Base-by-base conservation (phyloP, 2,888 invertebrate genomes). In the Acrobasis consociella region DNA sequence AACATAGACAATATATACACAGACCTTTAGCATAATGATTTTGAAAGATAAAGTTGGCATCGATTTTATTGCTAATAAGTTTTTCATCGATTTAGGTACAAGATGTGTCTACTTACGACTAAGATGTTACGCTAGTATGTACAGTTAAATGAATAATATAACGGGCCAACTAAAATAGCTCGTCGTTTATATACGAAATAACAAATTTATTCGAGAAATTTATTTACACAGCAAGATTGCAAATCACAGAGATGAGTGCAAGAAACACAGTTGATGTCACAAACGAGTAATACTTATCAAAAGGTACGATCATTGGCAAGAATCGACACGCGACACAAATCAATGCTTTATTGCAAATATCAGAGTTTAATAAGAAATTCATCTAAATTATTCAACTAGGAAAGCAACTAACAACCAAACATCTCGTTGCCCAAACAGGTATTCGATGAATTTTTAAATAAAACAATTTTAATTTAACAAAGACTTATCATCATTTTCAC, bases 181-280 rank as follows among this genome's bases (percentile, higher is more conserved):
- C 87, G 83, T 85, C 76, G 69, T 83, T 83, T 85, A 85, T 81
- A 84, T 83, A 86, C 85, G 87, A 90, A 88, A 89, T 90, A 92
- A 91, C 91, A 87, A 90, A 86, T 82, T 81, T 85, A 88, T 86
- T 87, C 86, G 86, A 88, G 87, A 83, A 74, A 78, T 76, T 75
- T 91, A 91, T 91, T 85, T 91, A 91, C 91, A 91, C 74, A 86
- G 86, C 86, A 86, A 85, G 80, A 81, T 85, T 86, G 87, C 86
- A 87, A 89, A 91, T 91, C 91, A 91, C 90, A 91, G 87, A 85
- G 81, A 83, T 78, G 85, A 85, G 86, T 87, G 89, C 76, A 73
- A 76, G 72, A 78, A 77, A 79, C 77, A 78, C 80, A 71, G 73
- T 73, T 73, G 70, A 71, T 64, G 69, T 71, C 71, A 66, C 60